A percentile compares a stretch with the other conserved stretches of the same genome.
These are phyloP conservation scores for Neocloeon triangulifer DNA, from an alignment of 1,140 invertebrate species.

Conservation along the genomic window DNA sequence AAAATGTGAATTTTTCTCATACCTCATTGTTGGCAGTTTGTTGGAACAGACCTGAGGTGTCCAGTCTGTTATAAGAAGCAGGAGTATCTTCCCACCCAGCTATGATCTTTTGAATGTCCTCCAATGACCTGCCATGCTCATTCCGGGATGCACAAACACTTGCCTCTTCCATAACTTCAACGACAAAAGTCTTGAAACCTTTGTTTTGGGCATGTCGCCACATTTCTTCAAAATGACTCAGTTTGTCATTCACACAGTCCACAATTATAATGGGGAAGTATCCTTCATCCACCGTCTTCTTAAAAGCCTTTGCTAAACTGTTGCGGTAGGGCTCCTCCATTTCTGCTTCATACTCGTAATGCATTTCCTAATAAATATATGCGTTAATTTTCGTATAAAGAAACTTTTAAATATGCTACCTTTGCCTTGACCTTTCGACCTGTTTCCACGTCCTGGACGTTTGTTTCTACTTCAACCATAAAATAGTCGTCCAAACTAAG, in stretches of 20 bases:
- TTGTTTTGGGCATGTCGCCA: conserved; percentile 68
- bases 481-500: conserved; percentile 92
- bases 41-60: conserved; percentile 60
- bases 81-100: conserved; percentile 61
- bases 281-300: conserved; percentile 74
- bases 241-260: conserved; percentile 65
- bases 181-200: conserved; percentile 68
- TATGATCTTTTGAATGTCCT: conserved; percentile 56
- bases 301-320: conserved; percentile 74
- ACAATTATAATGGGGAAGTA: conserved; percentile 86
- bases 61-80: conserved; percentile 34
- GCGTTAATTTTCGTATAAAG: too few relatives aligned
- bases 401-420: too few relatives aligned
- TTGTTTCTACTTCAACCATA: conserved; percentile 68
- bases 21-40: conserved; percentile 47
- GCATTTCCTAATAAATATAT: too few relatives aligned
- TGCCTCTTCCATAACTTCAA: conserved; percentile 64
- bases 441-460: conserved; percentile 49
- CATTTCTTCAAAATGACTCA: conserved; percentile 65
- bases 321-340: conserved; percentile 61
- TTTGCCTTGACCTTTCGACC: conserved; percentile 45
- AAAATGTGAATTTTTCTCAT: too few relatives aligned
- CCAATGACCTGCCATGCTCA: conserved; percentile 53
- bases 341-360: conserved; percentile 75
- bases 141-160: conserved; percentile 58